Base-by-base conservation (phyloP, 2,797 vertebrate species). In the Balearica regulorum region DNA sequence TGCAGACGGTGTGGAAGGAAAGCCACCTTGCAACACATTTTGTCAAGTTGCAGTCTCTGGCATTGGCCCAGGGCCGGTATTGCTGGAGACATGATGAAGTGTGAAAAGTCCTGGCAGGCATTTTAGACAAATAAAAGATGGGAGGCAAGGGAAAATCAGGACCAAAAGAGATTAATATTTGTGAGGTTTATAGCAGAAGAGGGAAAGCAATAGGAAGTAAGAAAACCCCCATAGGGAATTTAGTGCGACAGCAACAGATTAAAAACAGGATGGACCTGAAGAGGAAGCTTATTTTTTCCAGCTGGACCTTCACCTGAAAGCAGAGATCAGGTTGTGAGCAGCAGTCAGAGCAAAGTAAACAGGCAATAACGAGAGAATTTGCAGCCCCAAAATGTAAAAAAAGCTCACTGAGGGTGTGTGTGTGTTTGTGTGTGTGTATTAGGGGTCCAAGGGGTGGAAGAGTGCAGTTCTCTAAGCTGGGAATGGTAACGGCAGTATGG, bases 1-100 rank as follows among this genome's bases (percentile, higher is more conserved):
- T 97, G 90, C 91, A 97, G 97, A 96, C 96, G 83, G 78, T 87
- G 69, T 75, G 71, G 93, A 97, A 93, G 82, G 64, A 95, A 95
- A 98, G 87, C 94, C 95, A 98, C 97, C 97, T 98, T 97, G 97
- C 92, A 97, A 91, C 90, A 97, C 83, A 94, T 95, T 97, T 97
- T 97, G 96, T 97, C 90, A 96, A 97, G 96, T 95, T 94, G 83
- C 95, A 97, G 95, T 95, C 94, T 97, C 95, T 97, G 97, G 96
- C 97, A 96, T 29, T 96, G 95, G 92, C 95, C 97, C 93, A 95
- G 91, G 76, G 90, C 94, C 97, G 87, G 97, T 97, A 96, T 97
- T 98, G 93, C 96, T 94, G 94, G 85, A 98, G 96, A 97, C 96
- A 97, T 97, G 98, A 98, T 98, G 98, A 98, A 98, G 98, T 98